Percentiles rank a stretch among this genome's conserved stretches.
Conservation (phyloP, 2,888 invertebrate genomes). For the Tinea trinotella region DNA sequence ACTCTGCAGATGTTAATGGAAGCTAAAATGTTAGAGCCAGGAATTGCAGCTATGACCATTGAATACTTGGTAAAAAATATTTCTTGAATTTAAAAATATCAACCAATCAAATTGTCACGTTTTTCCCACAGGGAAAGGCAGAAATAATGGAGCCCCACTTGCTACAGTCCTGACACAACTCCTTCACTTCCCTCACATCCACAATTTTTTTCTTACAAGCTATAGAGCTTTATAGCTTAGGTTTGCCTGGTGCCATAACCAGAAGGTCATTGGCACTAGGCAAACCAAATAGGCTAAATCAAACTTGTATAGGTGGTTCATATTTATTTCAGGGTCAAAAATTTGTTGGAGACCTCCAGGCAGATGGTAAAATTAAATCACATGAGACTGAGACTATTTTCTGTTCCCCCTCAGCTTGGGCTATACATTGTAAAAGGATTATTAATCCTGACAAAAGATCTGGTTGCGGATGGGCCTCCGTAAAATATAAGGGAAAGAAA, state of each 20-base stretch:
- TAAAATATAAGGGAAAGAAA: slow-evolving; percentile 89
- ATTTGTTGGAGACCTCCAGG: slow-evolving; percentile 88
- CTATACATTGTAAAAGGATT: slow-evolving; percentile 91
- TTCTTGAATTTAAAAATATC: too few species aligned
- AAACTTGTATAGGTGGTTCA: too few species aligned
- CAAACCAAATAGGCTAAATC: too few species aligned
- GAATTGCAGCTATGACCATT: slow-evolving; percentile 87
- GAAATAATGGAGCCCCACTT: too few species aligned
- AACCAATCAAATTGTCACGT: too few species aligned
- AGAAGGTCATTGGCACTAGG: too few species aligned
- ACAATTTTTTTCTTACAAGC: too few species aligned
- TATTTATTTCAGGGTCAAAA: slow-evolving; percentile 81
- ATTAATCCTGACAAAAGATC: slow-evolving; percentile 94
- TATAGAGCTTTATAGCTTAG: too few species aligned
- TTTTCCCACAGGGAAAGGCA: too few species aligned
- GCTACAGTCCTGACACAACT: too few species aligned
- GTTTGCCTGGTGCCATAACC: too few species aligned
- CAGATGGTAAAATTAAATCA: slow-evolving; percentile 90
- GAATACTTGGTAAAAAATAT: slow-evolving; percentile 94
- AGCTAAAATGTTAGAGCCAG: slow-evolving; percentile 88
- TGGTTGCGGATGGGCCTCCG: slow-evolving; percentile 95
- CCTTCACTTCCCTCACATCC: too few species aligned
- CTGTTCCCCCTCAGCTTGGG: slow-evolving; percentile 93
- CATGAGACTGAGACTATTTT: slow-evolving; percentile 91
- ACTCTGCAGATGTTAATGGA: slow-evolving; percentile 89